Evolutionary conservation across 2,888 invertebrate genomes (phyloP), one percentile per base, ranked within the genome.

Genomic region (Chouioia cunea): DNA sequence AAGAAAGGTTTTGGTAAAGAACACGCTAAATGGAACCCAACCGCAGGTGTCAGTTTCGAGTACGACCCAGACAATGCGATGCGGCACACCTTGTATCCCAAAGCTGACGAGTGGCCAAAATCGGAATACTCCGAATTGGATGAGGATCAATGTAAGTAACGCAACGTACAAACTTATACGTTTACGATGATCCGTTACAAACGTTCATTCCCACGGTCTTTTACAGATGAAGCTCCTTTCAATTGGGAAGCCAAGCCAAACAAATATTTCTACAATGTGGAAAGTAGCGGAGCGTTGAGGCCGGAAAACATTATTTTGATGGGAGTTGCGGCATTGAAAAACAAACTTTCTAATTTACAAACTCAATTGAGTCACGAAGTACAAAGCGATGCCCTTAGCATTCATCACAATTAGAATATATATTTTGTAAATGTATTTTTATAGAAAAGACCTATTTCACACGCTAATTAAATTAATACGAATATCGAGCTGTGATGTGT

Each of bases 21-120:
- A 84, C 99, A 99, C 87, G 99, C 99, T 0, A 99, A 99, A 86
- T 99, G 99, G 99, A 99, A 99, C 87, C 99, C 99, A 2, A 99
- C 99, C 0, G 96, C 96, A 60, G 98, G 98, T 53, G 98, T 99
- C 0, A 94, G 95, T 63, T 99, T 99, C 86, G 99, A 99, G 86
- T 99, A 99, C 87, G 99, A 99, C 87, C 99, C 99, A 0, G 99
- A 99, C 83, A 99, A 99, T 87, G 88, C 94, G 0, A 94, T 99
- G 91, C 89, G 97, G 50, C 99, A 99, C 82, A 99, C 99, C 2
- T 88, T 97, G 46, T 97, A 89, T 79, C 97, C 98, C 0, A 97
- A 96, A 84, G 97, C 98, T 2, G 97, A 98, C 80, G 98, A 99
- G 86, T 99, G 99, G 98, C 99, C 98, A 0, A 97, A 97, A 86